Conservation (phyloP, 2,797 vertebrate genomes). For the Thamnophis elegans region DNA sequence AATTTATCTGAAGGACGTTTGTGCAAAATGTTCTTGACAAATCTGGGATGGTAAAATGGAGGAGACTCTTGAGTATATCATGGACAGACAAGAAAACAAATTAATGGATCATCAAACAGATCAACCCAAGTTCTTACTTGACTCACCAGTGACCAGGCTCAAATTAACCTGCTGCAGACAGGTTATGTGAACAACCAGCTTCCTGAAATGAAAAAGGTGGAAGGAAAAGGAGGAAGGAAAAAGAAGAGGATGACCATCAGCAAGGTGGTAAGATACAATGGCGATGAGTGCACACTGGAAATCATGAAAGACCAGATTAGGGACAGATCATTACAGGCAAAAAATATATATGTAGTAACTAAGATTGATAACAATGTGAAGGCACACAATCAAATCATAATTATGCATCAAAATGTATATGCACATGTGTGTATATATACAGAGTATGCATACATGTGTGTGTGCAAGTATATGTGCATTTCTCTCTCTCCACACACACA, state of each 20-base stretch:
- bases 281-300: neutral
- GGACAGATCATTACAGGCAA: neutral
- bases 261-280: neutral
- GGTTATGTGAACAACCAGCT: neutral
- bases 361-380: neutral
- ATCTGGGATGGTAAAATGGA: neutral
- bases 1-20: neutral
- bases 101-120: neutral
- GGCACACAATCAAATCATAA: neutral
- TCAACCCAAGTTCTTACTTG: neutral
- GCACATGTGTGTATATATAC: neutral
- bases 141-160: neutral
- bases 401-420: neutral
- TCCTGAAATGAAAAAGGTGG: neutral
- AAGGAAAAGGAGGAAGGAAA: neutral
- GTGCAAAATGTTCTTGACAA: neutral
- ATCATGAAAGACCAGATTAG: neutral
- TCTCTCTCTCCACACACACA: neutral
- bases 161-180: neutral
- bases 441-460: neutral
- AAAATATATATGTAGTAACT: neutral
- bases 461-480: neutral
- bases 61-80: neutral
- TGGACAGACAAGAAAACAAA: neutral
- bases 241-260: neutral